Conservation (phyloP, 2,113 vertebrate genomes). For the Lasiurus borealis region DNA sequence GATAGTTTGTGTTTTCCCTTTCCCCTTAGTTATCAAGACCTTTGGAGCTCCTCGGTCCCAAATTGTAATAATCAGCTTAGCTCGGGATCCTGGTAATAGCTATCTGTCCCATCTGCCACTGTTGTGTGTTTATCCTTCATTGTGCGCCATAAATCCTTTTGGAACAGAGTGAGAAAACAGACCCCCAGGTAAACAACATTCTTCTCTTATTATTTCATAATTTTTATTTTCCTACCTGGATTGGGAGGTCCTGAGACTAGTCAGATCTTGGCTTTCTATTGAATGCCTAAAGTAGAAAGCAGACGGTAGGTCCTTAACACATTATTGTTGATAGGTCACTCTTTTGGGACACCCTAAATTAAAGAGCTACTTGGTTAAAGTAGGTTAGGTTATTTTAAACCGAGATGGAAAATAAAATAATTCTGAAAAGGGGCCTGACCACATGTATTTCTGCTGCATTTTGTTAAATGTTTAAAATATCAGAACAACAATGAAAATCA, state of each 20-base stretch:
- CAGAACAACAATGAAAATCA: neutral
- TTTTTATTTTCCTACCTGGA: neutral
- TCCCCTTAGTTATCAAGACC: constrained; percentile 53
- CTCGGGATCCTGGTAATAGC: neutral
- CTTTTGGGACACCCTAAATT: neutral
- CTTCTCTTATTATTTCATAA: constrained; percentile 18
- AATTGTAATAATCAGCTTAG: constrained; percentile 53
- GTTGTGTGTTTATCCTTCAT: constrained; percentile 43
- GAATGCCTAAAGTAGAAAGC: neutral
- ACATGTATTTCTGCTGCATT: neutral
- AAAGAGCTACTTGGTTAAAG: constrained; percentile 10
- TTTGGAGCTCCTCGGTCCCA: neutral
- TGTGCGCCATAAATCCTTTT: constrained; percentile 42
- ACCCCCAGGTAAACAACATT: neutral
- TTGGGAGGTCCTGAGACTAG: constrained; percentile 8
- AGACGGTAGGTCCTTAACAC: neutral
- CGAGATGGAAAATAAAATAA: neutral
- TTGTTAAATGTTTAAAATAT: constrained; percentile 24
- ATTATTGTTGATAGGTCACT: constrained; percentile 21
- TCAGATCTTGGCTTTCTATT: neutral
- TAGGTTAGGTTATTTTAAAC: neutral
- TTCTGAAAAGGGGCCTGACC: neutral
- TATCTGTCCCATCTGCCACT: neutral
- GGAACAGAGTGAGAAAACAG: constrained; percentile 39
- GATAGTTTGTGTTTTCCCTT: neutral